Evolutionary conservation across 1,140 invertebrate species (phyloP), one percentile per base, ranked within the genome.

Genomic region (Aphelinus atriplicis): DNA sequence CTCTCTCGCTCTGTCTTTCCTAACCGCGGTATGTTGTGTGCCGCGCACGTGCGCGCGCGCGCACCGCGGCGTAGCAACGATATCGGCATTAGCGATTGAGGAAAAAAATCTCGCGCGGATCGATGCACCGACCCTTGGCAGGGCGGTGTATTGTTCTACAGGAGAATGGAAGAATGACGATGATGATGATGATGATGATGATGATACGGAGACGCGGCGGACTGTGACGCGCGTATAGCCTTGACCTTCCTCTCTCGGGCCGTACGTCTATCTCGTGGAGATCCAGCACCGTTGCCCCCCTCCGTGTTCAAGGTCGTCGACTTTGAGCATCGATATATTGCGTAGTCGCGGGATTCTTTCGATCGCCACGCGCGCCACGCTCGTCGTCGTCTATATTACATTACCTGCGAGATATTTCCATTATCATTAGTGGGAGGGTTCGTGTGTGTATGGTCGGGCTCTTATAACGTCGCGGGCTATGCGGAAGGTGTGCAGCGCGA

Each of bases 291-390:
- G 26, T 5, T 57, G 4, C 10, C 3, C 61, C 7, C 6, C 62
- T 63, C 43, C 62, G 51, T 53, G 51, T 9, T 50, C 73, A 75
- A 75, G 73, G 73, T 70, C 67, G 67, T 75, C 73, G 73, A 75
- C 73, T 75, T 46, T 50, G 10, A 56, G 45, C 72, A 68, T 68
- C 65, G 65, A 74, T 26, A 26, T 26, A 26, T 74, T 75, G 67
- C 67, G 67, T 70, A 76, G 68, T 71, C 63, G 68, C 51, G 53
- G 10, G 57, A 76, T 61, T 76, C 48, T 66, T 71, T 71, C 62
- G 58, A 61, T 76, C 64, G 51, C 57, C 42, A 7, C 47, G 46
- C 9, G 26, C 26, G 26, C 26, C 26, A 26, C 26, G 26, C 26
- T 26, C 26, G 26, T 26, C 26, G 0, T 26, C 26, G 26, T 26